These are phyloP conservation scores for Aphodius sticticus DNA, from an alignment of 2,888 invertebrate genomes.

Conservation along the genomic window DNA sequence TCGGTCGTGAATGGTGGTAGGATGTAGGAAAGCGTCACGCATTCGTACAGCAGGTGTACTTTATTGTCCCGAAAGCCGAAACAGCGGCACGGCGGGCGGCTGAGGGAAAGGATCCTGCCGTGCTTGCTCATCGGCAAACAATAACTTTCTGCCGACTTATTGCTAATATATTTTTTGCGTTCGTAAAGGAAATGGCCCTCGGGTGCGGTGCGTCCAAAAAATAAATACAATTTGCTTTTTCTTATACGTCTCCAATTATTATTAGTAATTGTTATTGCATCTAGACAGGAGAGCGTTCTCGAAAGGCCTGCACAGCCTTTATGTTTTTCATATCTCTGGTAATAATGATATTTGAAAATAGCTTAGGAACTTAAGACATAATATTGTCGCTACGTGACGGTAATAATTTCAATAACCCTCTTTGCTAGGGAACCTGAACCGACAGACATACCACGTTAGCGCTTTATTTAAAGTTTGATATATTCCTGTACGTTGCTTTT, in stretches of 20 bases:
- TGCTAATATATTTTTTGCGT: conserved; percentile 32
- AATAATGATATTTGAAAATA: too few relatives aligned
- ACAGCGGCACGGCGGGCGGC: not conserved
- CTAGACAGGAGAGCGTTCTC: not conserved
- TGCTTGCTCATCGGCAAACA: conserved; percentile 35
- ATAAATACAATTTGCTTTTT: not conserved
- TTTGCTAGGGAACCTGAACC: too few relatives aligned
- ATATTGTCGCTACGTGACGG: too few relatives aligned
- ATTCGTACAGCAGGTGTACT: conserved; percentile 43
- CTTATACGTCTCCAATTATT: not conserved
- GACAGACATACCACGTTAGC: too few relatives aligned
- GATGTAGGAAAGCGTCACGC: conserved; percentile 35
- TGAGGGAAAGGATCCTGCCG: not conserved
- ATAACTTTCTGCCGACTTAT: conserved; percentile 33
- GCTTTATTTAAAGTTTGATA: too few relatives aligned
- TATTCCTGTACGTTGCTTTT: too few relatives aligned
- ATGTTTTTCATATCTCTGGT: too few relatives aligned
- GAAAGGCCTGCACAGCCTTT: too few relatives aligned
- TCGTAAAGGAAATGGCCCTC: not conserved
- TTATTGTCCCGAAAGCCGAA: conserved; percentile 36
- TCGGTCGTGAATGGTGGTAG: not conserved
- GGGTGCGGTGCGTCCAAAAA: not conserved
- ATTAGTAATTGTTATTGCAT: not conserved
- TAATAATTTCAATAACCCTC: too few relatives aligned
- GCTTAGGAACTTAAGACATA: too few relatives aligned